Evolutionary conservation across 2,888 invertebrate genomes (phyloP).

Genomic region (Sphinx pinastri): DNA sequence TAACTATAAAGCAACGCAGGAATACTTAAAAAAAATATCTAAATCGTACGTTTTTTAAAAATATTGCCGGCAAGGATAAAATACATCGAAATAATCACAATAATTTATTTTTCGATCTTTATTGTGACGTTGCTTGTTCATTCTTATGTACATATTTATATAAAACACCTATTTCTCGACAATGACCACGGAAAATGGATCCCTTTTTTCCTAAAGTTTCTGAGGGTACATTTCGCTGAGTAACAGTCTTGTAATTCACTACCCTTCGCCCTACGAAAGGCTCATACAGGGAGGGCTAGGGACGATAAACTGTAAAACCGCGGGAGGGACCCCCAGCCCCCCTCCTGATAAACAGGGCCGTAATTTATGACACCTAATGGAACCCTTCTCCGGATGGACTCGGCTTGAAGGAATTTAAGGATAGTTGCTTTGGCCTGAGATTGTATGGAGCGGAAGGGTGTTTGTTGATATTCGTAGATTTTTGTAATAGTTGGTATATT

Average conservation of each 20-base stretch:
- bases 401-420: conserved; percentile 37
- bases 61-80: no score
- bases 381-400: conserved; percentile 53
- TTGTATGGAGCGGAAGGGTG: no score
- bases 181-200: conserved; percentile 48
- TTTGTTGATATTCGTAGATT: no score
- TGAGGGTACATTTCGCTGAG: conserved; percentile 70
- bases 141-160: conserved; percentile 1
- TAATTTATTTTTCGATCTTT: no score
- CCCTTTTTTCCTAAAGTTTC: conserved; percentile 49
- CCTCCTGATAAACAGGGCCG: conserved; percentile 78
- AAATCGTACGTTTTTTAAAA: no score
- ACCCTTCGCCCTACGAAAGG: conserved; percentile 64
- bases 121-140: no score
- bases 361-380: conserved; percentile 80
- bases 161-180: conserved; percentile 24
- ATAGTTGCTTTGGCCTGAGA: conserved; percentile 2
- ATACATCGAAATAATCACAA: no score
- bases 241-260: conserved; percentile 72
- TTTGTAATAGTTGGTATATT: no score
- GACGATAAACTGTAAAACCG: conserved; percentile 82
- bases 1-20: no score
- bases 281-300: conserved; percentile 60
- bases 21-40: no score
- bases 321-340: conserved; percentile 72